Conservation (phyloP, 2,888 invertebrate genomes). For the Tachina grossa region DNA sequence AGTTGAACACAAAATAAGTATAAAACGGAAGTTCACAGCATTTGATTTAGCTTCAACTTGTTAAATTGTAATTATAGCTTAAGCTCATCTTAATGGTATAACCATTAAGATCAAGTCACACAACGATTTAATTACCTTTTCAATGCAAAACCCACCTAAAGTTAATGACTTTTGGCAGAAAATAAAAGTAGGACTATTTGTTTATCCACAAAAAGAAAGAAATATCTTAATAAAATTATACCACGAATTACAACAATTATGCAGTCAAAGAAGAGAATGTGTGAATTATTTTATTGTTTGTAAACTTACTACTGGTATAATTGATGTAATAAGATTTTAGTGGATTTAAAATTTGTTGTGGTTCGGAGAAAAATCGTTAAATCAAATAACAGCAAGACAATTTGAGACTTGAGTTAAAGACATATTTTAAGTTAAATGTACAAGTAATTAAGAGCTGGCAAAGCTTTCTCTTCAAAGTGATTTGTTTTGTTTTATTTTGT, state of each 20-base stretch:
- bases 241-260: constrained; percentile 20
- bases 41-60: constrained; percentile 18
- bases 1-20: background rate
- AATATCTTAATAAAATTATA: constrained; percentile 29
- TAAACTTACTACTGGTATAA: background rate
- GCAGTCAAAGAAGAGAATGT: constrained; percentile 33
- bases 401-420: background rate
- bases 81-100: background rate
- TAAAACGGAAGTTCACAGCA: background rate
- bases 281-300: constrained; percentile 43
- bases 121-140: constrained; percentile 20
- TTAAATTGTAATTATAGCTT: constrained; percentile 37
- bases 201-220: background rate
- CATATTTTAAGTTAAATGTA: constrained; percentile 5
- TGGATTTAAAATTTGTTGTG: constrained; percentile 8
- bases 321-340: constrained; percentile 32
- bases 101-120: background rate
- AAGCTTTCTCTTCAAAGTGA: constrained; percentile 20
- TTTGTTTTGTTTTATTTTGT: background rate
- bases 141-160: background rate
- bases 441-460: constrained; percentile 2
- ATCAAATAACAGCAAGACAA: background rate
- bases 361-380: constrained; percentile 12
- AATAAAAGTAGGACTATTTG: background rate
- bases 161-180: constrained; percentile 19